Evolutionary conservation across 30 jellyfish, hydroid and myxozoan genomes (phyloP).

Genomic region (Catostylus mosaicus): DNA sequence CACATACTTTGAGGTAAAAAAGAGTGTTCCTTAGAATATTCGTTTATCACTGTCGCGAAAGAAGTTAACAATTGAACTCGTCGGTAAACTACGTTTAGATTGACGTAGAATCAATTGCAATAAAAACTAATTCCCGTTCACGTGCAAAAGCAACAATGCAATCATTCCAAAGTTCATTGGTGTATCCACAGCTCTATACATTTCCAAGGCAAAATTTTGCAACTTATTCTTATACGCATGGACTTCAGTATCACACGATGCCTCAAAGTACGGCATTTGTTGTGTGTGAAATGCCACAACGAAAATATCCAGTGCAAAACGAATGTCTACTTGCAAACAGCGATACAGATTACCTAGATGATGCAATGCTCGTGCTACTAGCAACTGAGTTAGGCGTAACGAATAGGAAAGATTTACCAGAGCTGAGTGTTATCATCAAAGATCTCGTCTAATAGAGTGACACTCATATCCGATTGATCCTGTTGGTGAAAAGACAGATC

Average conservation of each 20-base stretch:
- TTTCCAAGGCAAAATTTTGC: conserved; percentile 7
- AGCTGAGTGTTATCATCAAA: conserved; percentile 27
- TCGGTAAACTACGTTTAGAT: too few relatives aligned
- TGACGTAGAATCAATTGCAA: too few relatives aligned
- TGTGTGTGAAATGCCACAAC: conserved; percentile 20
- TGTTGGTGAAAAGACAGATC: too few relatives aligned
- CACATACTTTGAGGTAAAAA: too few relatives aligned
- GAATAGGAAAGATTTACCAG: conserved; percentile 38
- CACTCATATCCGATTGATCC: too few relatives aligned
- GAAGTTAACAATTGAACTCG: too few relatives aligned
- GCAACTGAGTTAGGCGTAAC: conserved; percentile 48
- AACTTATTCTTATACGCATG: conserved; percentile 8
- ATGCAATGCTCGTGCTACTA: conserved; percentile 13
- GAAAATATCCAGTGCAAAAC: conserved; percentile 5
- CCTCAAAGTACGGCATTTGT: conserved; percentile 13
- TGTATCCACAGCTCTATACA: conserved; percentile 1
- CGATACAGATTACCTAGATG: conserved; percentile 50
- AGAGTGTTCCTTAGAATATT: too few relatives aligned
- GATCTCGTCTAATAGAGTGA: conserved; percentile 14
- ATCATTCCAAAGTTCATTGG: conserved; percentile 14
- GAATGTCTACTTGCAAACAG: conserved; percentile 34
- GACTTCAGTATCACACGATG: background rate
- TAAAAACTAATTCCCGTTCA: too few relatives aligned
- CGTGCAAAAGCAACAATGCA: conserved; percentile 1
- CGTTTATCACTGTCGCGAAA: too few relatives aligned